Base-by-base conservation (phyloP, 2,113 vertebrate species). In the Atractosteus spatula region DNA sequence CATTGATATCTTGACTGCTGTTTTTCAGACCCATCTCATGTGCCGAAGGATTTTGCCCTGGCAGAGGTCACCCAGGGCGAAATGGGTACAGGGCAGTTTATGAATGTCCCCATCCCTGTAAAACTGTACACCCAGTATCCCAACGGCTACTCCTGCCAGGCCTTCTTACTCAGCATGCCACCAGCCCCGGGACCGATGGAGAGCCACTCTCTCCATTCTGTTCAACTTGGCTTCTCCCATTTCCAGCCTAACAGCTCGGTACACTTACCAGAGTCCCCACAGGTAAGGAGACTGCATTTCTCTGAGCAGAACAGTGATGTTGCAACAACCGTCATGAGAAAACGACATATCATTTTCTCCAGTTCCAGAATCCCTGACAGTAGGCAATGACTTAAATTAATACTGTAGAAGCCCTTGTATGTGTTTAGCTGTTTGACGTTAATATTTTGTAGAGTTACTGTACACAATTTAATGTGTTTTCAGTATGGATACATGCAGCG, bases 161-260 rank as follows among this genome's bases (percentile, higher is more conserved):
- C 74, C 0, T 66, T 84, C 54, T 12, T 83, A 54, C 3, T 82
- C 69, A 76, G 55, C 72, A 45, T 78, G 10, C 14, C 51, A 0
- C 59, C 74, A 4, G 65, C 61, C 7, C 63, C 69, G 7, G 72
- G 70, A 61, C 0, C 71, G 7, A 71, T 66, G 51, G 62, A 68
- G 14, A 66, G 72, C 7, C 11, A 17, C 4, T 16, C 7, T 8
- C 42, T 65, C 7, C 11, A 17, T 3, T 16, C 7, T 8, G 55
- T 65, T 7, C 62, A 68, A 0, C 0, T 74, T 2, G 59, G 75
- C 4, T 67, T 80, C n/a, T 63, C 80, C 3, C 71, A 71, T 2
- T 17, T 74, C 7, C 80, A 76, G 41, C 8, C 69, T 3, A 29
- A 43, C 3, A 29, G 41, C 2, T 4, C 62, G 44, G 42, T 59